Evolutionary conservation across 2,113 vertebrate genomes (phyloP), one percentile per base, ranked within the genome.

Genomic region (Smithornis capensis): DNA sequence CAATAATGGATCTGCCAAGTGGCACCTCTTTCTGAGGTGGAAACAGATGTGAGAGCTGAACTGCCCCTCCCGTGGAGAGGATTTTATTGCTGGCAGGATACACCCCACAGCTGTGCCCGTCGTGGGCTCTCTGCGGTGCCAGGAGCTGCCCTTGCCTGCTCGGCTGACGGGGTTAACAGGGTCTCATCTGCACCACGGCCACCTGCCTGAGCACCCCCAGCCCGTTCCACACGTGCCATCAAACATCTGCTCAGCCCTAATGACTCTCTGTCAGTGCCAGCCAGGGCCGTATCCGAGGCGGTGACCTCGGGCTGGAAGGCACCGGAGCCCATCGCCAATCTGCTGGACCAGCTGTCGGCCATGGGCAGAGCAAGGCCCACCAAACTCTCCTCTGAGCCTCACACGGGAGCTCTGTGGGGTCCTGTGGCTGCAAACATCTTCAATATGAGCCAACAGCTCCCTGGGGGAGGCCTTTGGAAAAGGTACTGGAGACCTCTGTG

Each of bases 301-400:
- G 9, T 56, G 93, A 89, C 92, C 94, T 37, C 7, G 1, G 65
- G 86, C 88, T 69, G 86, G 69, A 45, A 64, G 23, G 80, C 87
- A 31, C 50, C 6, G 1, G 57, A 89, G 79, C 85, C 85, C 64
- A 37, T 89, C 23, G 0, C 90, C 96, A 92, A 92, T 93, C 95
- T 97, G 95, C 90, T 31, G 4, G 81, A 4, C 92, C 95, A 96
- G 95, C 92, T 96, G 96, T 87, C 68, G 7, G 50, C 79, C 25
- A 8, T 10, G 4, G 83, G 75, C 70, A 62, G 33, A 16, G 75
- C 6, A 0, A 29, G 70, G 67, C 47, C 6, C 1, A 83, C 57
- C 75, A 45, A 27, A 59, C 9, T 28, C 64, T 9, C 25, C 67
- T 5, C 3, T 7, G 1, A 7, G 71, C 38, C 33, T 55, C 56